phyloP scores from a whole-genome alignment of 2,888 invertebrate genomes.

The Diplazon laetatorius region DNA sequence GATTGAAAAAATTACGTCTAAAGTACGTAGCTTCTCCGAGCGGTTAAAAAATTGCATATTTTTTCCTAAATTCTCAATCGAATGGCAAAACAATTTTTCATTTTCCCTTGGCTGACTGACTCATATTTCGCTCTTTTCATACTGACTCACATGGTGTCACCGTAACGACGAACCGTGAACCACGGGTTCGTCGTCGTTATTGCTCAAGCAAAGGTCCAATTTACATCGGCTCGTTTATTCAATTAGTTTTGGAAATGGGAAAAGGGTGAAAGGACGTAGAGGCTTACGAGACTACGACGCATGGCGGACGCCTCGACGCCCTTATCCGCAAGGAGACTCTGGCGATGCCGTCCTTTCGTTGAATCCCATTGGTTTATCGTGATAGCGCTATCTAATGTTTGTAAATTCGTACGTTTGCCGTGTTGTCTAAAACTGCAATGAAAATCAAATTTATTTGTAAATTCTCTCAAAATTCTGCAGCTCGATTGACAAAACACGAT shows the following conservation, averaged over 20 bases:
- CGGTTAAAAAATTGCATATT: constrained; percentile 7
- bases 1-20: constrained; percentile 19
- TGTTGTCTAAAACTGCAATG: constrained; percentile 47
- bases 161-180: constrained; percentile 22
- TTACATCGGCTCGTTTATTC: constrained; percentile 42
- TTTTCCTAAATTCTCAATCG: neutral
- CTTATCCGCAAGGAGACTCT: neutral
- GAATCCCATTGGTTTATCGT: constrained; percentile 28
- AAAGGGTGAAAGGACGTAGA: constrained; percentile 25
- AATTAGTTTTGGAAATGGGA: constrained; percentile 18
- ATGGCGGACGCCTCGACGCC: neutral
- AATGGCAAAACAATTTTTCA: constrained; percentile 7
- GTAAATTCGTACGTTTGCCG: constrained; percentile 41
- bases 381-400: constrained; percentile 55
- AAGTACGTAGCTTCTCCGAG: constrained; percentile 2
- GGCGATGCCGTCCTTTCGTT: constrained; percentile 13
- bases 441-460: too few species aligned
- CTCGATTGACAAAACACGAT: too few species aligned
- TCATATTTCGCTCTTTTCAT: neutral
- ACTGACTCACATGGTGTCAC: constrained; percentile 29
- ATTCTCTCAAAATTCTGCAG: too few species aligned
- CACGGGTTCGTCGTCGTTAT: constrained; percentile 17
- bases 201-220: constrained; percentile 43
- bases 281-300: constrained; percentile 15
- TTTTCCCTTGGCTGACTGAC: too few species aligned